Conservation (phyloP, 2,113 vertebrate genomes). For the Daubentonia madagascariensis region DNA sequence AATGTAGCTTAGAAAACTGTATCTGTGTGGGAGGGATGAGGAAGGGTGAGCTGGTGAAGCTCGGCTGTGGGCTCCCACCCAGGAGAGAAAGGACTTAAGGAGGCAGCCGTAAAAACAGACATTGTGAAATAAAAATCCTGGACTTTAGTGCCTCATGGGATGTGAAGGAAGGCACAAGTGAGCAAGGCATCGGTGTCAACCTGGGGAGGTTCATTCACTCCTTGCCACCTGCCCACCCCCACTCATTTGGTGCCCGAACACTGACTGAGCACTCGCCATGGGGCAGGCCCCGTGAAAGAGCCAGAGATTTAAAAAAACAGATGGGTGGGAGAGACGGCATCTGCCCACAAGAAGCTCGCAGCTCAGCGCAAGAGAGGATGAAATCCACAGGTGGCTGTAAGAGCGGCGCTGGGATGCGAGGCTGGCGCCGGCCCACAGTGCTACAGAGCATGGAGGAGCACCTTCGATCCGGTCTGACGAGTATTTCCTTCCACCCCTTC, state of each 20-base stretch:
- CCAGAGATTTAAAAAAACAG: no score
- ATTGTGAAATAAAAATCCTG: background rate
- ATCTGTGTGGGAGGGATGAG: background rate
- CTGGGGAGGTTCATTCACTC: background rate
- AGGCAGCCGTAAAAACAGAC: background rate
- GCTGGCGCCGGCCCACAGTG: background rate
- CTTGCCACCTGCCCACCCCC: background rate
- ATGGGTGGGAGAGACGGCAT: background rate
- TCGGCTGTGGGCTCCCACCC: background rate
- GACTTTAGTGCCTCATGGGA: background rate
- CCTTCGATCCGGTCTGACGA: background rate
- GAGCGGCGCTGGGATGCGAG: background rate
- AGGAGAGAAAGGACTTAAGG: background rate
- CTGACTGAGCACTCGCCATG: background rate
- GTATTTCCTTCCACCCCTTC: no score
- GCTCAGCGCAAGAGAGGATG: background rate
- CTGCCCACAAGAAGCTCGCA: background rate
- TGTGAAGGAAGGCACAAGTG: background rate
- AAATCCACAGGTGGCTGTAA: background rate
- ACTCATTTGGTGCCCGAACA: background rate
- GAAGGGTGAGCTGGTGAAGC: background rate
- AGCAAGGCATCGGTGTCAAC: background rate
- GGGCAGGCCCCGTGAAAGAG: background rate
- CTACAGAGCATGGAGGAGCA: background rate
- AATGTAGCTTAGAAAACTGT: background rate